Evolutionary conservation across 1,140 invertebrate species (phyloP).

Genomic region (Drosophila equinoxialis): DNA sequence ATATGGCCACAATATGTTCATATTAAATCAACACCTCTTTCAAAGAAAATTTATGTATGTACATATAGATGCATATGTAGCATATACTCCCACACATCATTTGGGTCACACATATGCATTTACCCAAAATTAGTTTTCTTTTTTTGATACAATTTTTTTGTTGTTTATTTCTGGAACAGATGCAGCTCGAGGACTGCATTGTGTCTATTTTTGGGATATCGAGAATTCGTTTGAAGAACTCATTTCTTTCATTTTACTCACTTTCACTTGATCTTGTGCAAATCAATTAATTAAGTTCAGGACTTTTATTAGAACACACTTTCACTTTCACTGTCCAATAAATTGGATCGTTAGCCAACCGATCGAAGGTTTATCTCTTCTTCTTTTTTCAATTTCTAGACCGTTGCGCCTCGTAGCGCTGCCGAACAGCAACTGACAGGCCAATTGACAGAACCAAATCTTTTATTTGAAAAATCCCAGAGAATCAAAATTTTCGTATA

Average conservation of each 20-base stretch:
- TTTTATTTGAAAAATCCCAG: conserved; percentile 58
- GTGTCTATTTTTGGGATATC: conserved; percentile 45
- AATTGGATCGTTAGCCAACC: conserved; percentile 24
- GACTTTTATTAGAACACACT: not conserved
- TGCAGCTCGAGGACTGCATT: conserved; percentile 3
- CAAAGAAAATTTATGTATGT: not conserved
- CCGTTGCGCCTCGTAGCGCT: conserved; percentile 57
- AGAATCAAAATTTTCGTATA: not conserved
- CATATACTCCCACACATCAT: conserved; percentile 23
- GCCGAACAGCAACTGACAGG: conserved; percentile 64
- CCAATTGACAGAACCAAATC: conserved; percentile 36
- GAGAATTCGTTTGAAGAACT: conserved; percentile 14
- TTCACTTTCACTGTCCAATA: conserved; percentile 35
- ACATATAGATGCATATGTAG: not conserved
- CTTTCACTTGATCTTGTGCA: conserved; percentile 33
- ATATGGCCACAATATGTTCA: conserved; percentile 34
- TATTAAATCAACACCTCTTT: conserved; percentile 36
- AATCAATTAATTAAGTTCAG: conserved; percentile 13
- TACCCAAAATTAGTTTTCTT: conserved; percentile 38
- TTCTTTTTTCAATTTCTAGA: conserved; percentile 7
- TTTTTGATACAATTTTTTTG: conserved; percentile 3
- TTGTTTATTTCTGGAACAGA: conserved; percentile 68
- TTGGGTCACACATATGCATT: conserved; percentile 49
- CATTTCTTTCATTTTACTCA: conserved; percentile 15
- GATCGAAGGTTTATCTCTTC: not conserved